These are phyloP conservation scores for Xylophagus ater DNA, from an alignment of 2,888 invertebrate genomes.

Conservation along the genomic window DNA sequence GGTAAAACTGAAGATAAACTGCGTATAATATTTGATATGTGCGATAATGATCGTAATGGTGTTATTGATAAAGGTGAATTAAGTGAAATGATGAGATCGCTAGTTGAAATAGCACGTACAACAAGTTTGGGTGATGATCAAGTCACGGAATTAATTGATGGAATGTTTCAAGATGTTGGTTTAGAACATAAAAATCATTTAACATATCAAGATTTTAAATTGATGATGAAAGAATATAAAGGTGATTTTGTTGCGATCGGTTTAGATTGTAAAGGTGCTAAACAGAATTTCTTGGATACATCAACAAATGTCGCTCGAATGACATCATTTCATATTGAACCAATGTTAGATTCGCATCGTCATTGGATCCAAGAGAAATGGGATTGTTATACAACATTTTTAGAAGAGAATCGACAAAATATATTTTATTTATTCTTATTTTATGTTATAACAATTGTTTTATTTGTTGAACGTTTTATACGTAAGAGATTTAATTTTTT, in stretches of 20 bases:
- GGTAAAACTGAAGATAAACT: slow-evolving; percentile 90
- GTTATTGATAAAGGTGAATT: slow-evolving; percentile 89
- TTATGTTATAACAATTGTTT: slow-evolving; percentile 83
- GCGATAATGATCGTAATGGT: slow-evolving; percentile 88
- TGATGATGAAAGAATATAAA: slow-evolving; percentile 95
- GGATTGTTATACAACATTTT: slow-evolving; percentile 78
- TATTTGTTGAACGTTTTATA: slow-evolving; percentile 92
- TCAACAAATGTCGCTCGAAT: slow-evolving; percentile 90
- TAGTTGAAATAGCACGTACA: slow-evolving; percentile 87
- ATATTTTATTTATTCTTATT: slow-evolving; percentile 91
- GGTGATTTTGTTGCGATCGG: slow-evolving; percentile 92
- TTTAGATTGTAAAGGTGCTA: slow-evolving; percentile 87
- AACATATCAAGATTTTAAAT: slow-evolving; percentile 82
- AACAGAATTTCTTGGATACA: slow-evolving; percentile 88
- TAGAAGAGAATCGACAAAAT: slow-evolving; percentile 93
- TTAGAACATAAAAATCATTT: slow-evolving; percentile 81
- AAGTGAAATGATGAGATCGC: slow-evolving; percentile 83
- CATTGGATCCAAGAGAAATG: slow-evolving; percentile 67
- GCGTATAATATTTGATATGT: slow-evolving; percentile 94
- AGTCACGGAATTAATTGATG: slow-evolving; percentile 85
- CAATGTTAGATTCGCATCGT: slow-evolving; percentile 57
- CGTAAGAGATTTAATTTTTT: slow-evolving; percentile 59
- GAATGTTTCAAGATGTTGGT: slow-evolving; percentile 88
- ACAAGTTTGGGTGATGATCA: slow-evolving; percentile 82
- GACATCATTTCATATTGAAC: slow-evolving; percentile 88